Evolutionary conservation across 2,797 vertebrate genomes (phyloP).

Genomic region (Argyrosomus regius): DNA sequence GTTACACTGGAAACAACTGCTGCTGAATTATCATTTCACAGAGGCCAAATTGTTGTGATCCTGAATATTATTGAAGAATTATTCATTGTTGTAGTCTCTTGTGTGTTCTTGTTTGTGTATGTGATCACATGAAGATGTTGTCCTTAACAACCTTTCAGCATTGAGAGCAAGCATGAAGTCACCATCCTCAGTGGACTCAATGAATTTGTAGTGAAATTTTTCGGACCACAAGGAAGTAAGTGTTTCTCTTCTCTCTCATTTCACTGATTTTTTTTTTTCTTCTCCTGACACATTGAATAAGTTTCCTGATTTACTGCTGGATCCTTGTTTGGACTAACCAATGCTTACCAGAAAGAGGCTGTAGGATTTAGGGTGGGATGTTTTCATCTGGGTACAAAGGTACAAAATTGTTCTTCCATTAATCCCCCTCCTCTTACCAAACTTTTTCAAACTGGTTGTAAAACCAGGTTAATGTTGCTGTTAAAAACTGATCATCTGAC

Average conservation of each 20-base stretch:
- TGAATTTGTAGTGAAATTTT: slow-evolving; percentile 99
- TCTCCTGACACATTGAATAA: not conserved
- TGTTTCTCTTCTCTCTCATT: slow-evolving; percentile 58
- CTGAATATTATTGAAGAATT: not conserved
- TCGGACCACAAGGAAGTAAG: slow-evolving; percentile 99
- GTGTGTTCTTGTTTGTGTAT: slow-evolving; percentile 6
- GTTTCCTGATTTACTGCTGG: not conserved
- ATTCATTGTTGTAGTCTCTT: not conserved
- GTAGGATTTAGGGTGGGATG: not conserved
- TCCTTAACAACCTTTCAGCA: slow-evolving; percentile 87
- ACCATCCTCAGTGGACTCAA: slow-evolving; percentile 99
- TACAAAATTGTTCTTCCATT: not conserved
- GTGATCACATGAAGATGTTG: slow-evolving; percentile 5
- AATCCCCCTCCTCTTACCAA: not conserved
- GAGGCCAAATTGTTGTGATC: slow-evolving; percentile 4
- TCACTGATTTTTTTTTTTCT: not conserved
- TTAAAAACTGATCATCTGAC: slow-evolving; percentile 4
- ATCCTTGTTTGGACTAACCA: not conserved
- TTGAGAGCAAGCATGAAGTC: slow-evolving; percentile 99
- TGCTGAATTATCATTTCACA: not conserved
- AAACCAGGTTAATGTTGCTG: not conserved
- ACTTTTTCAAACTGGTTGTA: not conserved
- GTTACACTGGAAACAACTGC: slow-evolving; percentile 1
- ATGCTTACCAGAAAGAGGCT: not conserved
- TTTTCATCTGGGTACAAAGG: slow-evolving; percentile 8